Conservation (phyloP, 2,888 invertebrate genomes). For the Latheticus oryzae region DNA sequence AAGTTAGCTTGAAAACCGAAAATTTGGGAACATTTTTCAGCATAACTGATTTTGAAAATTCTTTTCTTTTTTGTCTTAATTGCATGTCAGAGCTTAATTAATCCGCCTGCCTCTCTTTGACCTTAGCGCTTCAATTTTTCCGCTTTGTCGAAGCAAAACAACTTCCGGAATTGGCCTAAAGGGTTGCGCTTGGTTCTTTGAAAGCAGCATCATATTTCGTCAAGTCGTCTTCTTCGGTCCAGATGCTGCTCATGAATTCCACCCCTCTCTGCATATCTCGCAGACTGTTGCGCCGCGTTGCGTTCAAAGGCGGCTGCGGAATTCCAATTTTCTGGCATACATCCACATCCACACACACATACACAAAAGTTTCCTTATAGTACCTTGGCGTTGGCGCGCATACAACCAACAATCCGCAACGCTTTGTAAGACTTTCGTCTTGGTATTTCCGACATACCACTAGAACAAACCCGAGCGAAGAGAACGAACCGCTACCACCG, state of each 20-base stretch:
- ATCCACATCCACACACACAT: too few relatives aligned
- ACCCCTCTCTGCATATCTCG: conserved; percentile 47
- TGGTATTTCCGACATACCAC: conserved; percentile 55
- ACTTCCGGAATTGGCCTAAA: conserved; percentile 29
- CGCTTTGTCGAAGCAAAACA: conserved; percentile 10
- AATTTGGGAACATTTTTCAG: too few relatives aligned
- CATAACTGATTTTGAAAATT: too few relatives aligned
- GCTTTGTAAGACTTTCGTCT: conserved; percentile 58
- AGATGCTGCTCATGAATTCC: conserved; percentile 48
- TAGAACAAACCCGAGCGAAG: conserved; percentile 46
- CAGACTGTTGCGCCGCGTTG: conserved; percentile 47
- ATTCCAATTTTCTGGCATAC: conserved; percentile 61
- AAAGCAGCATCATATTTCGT: too few relatives aligned
- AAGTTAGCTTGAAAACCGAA: too few relatives aligned
- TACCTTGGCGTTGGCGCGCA: conserved; percentile 50
- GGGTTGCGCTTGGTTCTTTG: conserved; percentile 36
- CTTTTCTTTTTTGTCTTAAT: too few relatives aligned
- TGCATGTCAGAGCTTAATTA: too few relatives aligned
- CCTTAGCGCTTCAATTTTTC: conserved; percentile 22
- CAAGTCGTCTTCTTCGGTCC: conserved; percentile 47
- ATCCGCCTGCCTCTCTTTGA: too few relatives aligned
- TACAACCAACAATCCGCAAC: conserved; percentile 54
- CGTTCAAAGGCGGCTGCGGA: conserved; percentile 58
- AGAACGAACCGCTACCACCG: conserved; percentile 1
- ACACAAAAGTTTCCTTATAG: conserved; percentile 57